These are phyloP conservation scores for Australoheros scitulus DNA, from an alignment of 2,113 vertebrate genomes.

Conservation along the genomic window DNA sequence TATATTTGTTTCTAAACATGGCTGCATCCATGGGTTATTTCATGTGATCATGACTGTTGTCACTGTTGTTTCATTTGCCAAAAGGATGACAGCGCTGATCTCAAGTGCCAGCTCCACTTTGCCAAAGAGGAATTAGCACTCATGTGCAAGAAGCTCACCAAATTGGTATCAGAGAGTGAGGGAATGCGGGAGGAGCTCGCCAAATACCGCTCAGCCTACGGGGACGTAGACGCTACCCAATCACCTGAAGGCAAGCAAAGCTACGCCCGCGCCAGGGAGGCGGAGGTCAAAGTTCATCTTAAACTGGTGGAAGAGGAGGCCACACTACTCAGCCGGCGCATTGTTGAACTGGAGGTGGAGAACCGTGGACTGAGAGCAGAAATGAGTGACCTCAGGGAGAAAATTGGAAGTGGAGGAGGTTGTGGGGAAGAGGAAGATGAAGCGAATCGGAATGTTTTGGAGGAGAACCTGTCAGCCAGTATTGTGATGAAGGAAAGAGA, in stretches of 20 bases:
- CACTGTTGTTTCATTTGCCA: constrained; percentile 11
- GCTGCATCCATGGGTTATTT: background rate
- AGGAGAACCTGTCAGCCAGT: constrained; percentile 20
- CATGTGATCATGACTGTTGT: background rate
- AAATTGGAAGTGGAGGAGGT: constrained; percentile 75
- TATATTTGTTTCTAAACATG: background rate
- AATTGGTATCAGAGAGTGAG: constrained; percentile 91
- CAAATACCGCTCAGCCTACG: constrained; percentile 88
- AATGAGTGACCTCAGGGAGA: constrained; percentile 89
- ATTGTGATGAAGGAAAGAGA: constrained; percentile 6
- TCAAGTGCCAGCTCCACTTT: constrained; percentile 96
- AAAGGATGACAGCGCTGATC: constrained; percentile 93
- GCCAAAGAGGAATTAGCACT: constrained; percentile 95
- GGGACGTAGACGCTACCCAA: constrained; percentile 84
- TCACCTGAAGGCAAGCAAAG: constrained; percentile 76
- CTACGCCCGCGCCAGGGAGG: constrained; percentile 85
- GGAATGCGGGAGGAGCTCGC: constrained; percentile 90
- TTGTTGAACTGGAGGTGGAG: constrained; percentile 96
- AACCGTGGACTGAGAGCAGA: constrained; percentile 93
- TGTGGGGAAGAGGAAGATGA: constrained; percentile 50
- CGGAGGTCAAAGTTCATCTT: constrained; percentile 92
- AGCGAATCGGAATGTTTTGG: constrained; percentile 53
- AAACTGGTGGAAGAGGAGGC: constrained; percentile 98
- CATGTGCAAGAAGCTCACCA: constrained; percentile 98
- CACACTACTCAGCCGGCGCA: constrained; percentile 92